A percentile compares a stretch with the other conserved stretches of the same genome.
Evolutionary conservation across 2,797 vertebrate species (phyloP).

Genomic region (Acanthornis magna): DNA sequence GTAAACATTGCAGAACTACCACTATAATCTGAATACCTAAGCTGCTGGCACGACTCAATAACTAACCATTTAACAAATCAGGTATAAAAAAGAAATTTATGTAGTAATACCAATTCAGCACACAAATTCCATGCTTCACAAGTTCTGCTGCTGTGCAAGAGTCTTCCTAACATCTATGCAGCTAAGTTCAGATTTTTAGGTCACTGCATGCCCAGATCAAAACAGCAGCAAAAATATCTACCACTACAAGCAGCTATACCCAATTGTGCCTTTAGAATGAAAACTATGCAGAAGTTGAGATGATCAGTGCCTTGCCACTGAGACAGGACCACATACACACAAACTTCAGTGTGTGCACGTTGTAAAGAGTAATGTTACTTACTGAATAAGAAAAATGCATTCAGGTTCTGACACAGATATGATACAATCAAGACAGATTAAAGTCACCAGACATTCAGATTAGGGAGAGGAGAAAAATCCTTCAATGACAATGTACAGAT

Average conservation of each 20-base stretch:
- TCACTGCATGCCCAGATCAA: constrained; percentile 58
- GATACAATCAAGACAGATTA: constrained; percentile 25
- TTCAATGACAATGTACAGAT: not conserved
- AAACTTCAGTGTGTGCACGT: not conserved
- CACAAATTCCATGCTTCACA: constrained; percentile 66
- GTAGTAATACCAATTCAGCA: constrained; percentile 56
- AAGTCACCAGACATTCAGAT: constrained; percentile 36
- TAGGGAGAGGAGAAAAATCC: not conserved
- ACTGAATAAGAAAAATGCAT: not conserved
- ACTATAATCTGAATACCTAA: constrained; percentile 12
- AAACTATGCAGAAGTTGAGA: not conserved
- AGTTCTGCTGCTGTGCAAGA: constrained; percentile 61
- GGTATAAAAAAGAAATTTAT: constrained; percentile 52
- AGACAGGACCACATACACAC: not conserved
- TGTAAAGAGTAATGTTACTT: not conserved
- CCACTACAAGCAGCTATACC: constrained; percentile 65
- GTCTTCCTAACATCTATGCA: constrained; percentile 36
- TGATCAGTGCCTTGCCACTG: constrained; percentile 2
- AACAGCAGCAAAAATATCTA: constrained; percentile 66
- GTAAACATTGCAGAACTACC: constrained; percentile 24
- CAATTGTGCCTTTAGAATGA: constrained; percentile 74
- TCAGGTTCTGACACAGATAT: not conserved
- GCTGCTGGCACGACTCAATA: constrained; percentile 32
- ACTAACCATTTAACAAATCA: constrained; percentile 49
- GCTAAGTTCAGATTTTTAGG: constrained; percentile 10